These are phyloP conservation scores for Leptura quadrifasciata DNA, from an alignment of 2,888 invertebrate genomes.

Conservation along the genomic window DNA sequence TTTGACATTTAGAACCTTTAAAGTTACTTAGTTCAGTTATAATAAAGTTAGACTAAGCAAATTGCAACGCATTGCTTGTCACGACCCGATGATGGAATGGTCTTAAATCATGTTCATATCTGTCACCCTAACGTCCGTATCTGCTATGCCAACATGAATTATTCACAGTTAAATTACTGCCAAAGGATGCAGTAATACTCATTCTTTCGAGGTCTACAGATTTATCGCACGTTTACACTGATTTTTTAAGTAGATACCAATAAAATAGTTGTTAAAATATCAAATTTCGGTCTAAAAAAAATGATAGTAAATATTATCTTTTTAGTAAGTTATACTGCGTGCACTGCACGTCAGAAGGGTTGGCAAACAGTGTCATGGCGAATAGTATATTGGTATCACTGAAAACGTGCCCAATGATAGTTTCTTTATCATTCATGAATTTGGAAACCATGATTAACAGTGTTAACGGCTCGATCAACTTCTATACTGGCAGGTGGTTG, in stretches of 20 bases:
- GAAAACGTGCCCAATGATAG: too few relatives aligned
- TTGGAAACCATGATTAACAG: too few relatives aligned
- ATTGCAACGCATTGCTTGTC: constrained; percentile 41
- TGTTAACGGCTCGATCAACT: too few relatives aligned
- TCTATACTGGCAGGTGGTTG: too few relatives aligned
- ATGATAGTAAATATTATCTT: too few relatives aligned
- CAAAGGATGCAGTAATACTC: constrained; percentile 1
- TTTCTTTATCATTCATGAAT: too few relatives aligned
- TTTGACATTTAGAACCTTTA: constrained; percentile 44
- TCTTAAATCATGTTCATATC: constrained; percentile 41
- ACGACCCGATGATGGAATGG: constrained; percentile 34
- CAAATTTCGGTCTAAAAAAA: too few relatives aligned
- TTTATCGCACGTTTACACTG: background rate
- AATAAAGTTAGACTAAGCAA: constrained; percentile 40
- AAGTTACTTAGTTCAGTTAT: constrained; percentile 46
- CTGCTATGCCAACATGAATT: constrained; percentile 31
- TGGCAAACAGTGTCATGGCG: too few relatives aligned
- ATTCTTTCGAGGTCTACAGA: background rate
- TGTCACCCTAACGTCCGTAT: constrained; percentile 37
- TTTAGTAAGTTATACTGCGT: too few relatives aligned
- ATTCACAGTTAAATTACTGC: constrained; percentile 32
- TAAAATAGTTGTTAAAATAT: background rate
- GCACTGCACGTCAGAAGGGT: too few relatives aligned
- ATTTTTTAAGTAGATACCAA: background rate
- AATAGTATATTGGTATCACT: too few relatives aligned